Percentiles rank a stretch among this genome's conserved stretches.
Conservation (phyloP, 1,140 invertebrate genomes). For the Rhyzopertha dominica region DNA sequence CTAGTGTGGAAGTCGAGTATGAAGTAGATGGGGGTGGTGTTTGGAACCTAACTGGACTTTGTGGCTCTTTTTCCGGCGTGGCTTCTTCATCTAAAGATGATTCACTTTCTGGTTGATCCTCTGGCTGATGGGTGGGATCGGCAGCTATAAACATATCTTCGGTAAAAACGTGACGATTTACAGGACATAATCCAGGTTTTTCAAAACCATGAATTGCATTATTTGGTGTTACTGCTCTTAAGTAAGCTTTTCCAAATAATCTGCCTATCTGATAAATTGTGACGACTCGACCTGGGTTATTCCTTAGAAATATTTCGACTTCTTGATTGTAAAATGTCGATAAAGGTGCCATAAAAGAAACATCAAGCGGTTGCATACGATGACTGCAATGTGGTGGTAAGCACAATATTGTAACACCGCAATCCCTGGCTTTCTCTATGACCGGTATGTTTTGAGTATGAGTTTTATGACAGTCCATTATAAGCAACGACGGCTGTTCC, state of each 20-base stretch:
- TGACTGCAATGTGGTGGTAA: conserved; percentile 18
- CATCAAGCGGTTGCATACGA: conserved; percentile 18
- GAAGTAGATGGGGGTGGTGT: conserved; percentile 17
- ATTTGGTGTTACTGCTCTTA: conserved; percentile 10
- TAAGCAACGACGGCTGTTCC: conserved; percentile 10
- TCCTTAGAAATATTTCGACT: conserved; percentile 19
- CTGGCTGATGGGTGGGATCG: conserved; percentile 19
- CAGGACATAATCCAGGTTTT: conserved; percentile 28
- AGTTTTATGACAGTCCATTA: conserved; percentile 16
- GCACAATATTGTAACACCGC: conserved; percentile 19
- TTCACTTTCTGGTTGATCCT: conserved; percentile 14
- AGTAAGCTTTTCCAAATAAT: conserved; percentile 19
- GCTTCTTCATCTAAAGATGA: conserved; percentile 10
- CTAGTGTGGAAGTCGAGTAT: conserved; percentile 15
- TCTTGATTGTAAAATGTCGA: conserved; percentile 21
- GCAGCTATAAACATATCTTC: conserved; percentile 25
- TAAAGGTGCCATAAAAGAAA: conserved; percentile 21
- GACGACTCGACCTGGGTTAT: conserved; percentile 17
- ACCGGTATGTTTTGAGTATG: conserved; percentile 18
- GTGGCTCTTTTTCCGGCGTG: conserved; percentile 13
- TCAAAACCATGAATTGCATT: conserved; percentile 36
- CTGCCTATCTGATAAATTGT: conserved; percentile 13
- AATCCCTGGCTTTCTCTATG: conserved; percentile 15
- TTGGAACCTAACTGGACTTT: conserved; percentile 16
- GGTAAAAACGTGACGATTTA: conserved; percentile 23